These are phyloP conservation scores for Pterostichus niger DNA, from an alignment of 2,888 invertebrate species.

Conservation along the genomic window DNA sequence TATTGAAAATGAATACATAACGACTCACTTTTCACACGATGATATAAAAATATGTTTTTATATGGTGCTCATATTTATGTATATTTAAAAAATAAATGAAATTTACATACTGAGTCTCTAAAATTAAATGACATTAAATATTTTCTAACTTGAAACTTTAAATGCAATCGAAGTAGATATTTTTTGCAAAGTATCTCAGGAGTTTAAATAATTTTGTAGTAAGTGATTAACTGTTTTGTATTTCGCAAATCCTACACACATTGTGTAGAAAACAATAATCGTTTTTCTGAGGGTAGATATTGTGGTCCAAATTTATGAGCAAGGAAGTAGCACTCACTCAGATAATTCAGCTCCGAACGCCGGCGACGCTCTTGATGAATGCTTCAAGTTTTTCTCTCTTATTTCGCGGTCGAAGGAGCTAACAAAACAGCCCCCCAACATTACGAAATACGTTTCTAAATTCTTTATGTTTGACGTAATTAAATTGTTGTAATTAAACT, in stretches of 20 bases:
- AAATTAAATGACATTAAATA: neutral
- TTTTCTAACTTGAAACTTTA: neutral
- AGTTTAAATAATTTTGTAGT: too few relatives aligned
- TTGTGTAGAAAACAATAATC: neutral
- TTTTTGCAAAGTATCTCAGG: neutral
- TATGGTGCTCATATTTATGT: too few relatives aligned
- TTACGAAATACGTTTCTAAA: conserved; percentile 31
- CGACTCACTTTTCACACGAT: too few relatives aligned
- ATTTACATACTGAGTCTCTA: too few relatives aligned
- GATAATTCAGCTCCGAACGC: neutral
- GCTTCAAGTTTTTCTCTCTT: conserved; percentile 5
- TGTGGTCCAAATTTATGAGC: conserved; percentile 33
- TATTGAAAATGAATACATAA: too few relatives aligned
- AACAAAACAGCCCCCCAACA: conserved; percentile 17
- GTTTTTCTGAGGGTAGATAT: conserved; percentile 14
- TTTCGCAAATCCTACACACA: neutral
- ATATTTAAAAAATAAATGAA: too few relatives aligned
- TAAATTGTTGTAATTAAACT: conserved; percentile 48
- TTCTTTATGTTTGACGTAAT: conserved; percentile 29
- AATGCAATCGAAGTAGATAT: too few relatives aligned
- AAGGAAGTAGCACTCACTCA: conserved; percentile 14
- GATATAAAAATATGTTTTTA: too few relatives aligned
- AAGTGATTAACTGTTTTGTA: neutral
- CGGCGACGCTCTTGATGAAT: neutral
- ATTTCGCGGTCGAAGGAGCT: conserved; percentile 16